A percentile compares a stretch with the other conserved stretches of the same genome.
phyloP scores from a whole-genome alignment of 1,140 invertebrate genomes.

The Macrotrachela quadricornifera region DNA sequence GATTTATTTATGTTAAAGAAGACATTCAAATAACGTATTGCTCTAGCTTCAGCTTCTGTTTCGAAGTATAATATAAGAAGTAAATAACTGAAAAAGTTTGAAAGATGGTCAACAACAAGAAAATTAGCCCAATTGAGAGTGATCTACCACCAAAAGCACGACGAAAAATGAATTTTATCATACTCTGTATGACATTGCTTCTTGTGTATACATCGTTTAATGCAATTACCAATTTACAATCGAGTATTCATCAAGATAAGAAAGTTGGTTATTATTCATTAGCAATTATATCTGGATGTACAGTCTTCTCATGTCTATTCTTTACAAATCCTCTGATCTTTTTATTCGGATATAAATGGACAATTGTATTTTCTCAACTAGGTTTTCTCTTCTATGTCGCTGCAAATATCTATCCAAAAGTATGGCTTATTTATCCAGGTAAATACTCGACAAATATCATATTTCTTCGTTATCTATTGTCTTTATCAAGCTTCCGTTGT shows the following conservation, averaged over 20 bases:
- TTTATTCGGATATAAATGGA: constrained; percentile 77
- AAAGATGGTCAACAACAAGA: too few species aligned
- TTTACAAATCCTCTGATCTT: constrained; percentile 56
- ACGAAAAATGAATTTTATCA: background rate
- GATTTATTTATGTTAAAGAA: too few species aligned
- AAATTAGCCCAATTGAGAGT: too few species aligned
- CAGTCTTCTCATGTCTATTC: constrained; percentile 74
- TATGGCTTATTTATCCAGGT: constrained; percentile 20
- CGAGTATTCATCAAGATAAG: constrained; percentile 2
- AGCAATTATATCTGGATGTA: constrained; percentile 60
- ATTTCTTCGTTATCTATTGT: too few species aligned
- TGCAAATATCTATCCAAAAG: constrained; percentile 67
- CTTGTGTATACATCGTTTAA: constrained; percentile 4
- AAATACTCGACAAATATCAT: too few species aligned
- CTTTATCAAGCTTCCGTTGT: background rate
- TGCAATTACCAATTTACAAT: constrained; percentile 5
- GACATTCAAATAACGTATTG: too few species aligned
- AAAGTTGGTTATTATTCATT: constrained; percentile 29
- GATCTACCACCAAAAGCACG: too few species aligned
- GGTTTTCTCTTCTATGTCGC: constrained; percentile 79
- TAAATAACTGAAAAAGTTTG: too few species aligned
- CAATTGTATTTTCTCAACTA: constrained; percentile 63
- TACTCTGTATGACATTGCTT: background rate
- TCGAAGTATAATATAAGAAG: too few species aligned
- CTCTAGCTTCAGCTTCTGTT: too few species aligned